These are phyloP conservation scores for Coelogynopora nodosa DNA, from an alignment of 2,888 invertebrate genomes.

Conservation along the genomic window DNA sequence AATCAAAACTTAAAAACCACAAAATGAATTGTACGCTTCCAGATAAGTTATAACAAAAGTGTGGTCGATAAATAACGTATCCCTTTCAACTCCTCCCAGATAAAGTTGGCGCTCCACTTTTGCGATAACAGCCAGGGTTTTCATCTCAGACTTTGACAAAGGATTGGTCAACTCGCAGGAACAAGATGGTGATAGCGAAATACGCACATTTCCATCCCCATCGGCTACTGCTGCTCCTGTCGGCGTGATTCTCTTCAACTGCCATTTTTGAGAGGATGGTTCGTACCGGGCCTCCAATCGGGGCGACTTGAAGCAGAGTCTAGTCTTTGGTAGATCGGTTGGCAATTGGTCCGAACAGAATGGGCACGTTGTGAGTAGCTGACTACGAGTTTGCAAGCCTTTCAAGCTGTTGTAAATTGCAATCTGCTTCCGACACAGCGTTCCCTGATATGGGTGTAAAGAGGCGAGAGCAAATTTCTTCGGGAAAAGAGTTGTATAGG, in stretches of 20 bases:
- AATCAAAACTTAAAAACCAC: background rate
- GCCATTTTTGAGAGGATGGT: background rate
- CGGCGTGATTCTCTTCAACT: too few species aligned
- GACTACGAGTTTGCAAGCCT: background rate
- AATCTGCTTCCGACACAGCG: background rate
- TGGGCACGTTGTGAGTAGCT: background rate
- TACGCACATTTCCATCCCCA: too few species aligned
- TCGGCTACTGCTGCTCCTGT: too few species aligned
- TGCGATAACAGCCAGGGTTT: background rate
- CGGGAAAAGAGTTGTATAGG: background rate
- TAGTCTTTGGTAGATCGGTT: background rate
- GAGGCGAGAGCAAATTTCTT: background rate
- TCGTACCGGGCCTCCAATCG: background rate
- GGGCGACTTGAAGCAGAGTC: background rate
- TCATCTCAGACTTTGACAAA: background rate
- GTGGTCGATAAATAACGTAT: background rate
- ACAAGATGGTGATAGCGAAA: too few species aligned
- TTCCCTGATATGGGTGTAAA: conserved; percentile 8
- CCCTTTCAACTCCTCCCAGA: background rate
- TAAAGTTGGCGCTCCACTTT: background rate
- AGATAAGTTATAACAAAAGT: background rate
- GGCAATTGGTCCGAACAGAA: background rate
- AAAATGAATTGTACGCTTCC: background rate
- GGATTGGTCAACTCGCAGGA: background rate
- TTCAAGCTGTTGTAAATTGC: background rate